phyloP scores from a whole-genome alignment of 2,888 invertebrate species.

The Candidula unifasciata region DNA sequence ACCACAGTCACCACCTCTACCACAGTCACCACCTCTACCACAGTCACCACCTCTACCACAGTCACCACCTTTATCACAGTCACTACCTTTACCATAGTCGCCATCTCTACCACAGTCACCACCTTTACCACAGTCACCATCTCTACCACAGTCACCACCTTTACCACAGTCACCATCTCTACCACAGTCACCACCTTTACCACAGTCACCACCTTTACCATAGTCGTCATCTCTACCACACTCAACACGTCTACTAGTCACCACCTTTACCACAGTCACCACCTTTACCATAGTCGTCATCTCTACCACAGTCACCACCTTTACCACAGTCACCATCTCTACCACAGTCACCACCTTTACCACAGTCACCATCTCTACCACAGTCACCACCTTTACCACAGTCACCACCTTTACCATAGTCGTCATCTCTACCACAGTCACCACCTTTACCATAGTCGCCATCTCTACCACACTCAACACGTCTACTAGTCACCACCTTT shows the following conservation, averaged over 20 bases:
- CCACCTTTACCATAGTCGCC: background rate
- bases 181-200: no score
- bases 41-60: no score
- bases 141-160: no score
- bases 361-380: background rate
- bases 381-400: background rate
- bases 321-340: background rate
- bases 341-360: background rate
- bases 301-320: background rate
- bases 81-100: no score
- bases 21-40: no score
- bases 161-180: no score
- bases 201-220: no score
- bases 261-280: background rate
- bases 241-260: background rate
- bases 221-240: background rate
- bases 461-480: background rate
- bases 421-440: background rate
- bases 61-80: no score
- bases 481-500: no score
- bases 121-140: no score
- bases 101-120: no score
- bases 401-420: background rate
- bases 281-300: background rate
- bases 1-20: no score